Evolutionary conservation across 1,140 invertebrate genomes (phyloP), one percentile per base, ranked within the genome.

Genomic region (Bombus haemorrhoidalis): DNA sequence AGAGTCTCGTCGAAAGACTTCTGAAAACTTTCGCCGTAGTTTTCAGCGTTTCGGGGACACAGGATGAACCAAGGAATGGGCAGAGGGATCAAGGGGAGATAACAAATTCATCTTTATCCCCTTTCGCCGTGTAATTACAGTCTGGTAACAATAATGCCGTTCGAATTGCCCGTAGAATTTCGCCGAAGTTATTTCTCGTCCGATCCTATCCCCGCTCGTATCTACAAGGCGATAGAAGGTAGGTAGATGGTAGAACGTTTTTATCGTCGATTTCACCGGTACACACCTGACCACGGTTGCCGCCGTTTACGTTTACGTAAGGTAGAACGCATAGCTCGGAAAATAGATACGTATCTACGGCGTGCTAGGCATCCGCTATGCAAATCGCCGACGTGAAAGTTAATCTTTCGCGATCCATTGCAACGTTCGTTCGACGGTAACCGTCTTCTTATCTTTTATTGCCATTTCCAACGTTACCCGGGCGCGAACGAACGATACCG

Each of bases 361-460:
- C n/a, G 71, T 41, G n/a, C 41, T 32, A 72, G 74, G 39, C n/a
- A 84, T 78, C 66, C 37, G 32, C 77, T 41, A 80, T 85, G 84
- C 84, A 75, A 81, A 85, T 85, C 78, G 72, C 22, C 34, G n/a
- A 81, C 39, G 83, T 73, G 84, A 85, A 81, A 85, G 84, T 85
- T 81, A 85, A 85, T 85, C 84, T 81, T 81, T 81, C 37, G 74
- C 84, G 71, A 81, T 74, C 84, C 79, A 69, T 75, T 69, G 84
- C 59, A 68, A 69, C 78, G 64, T 74, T 41, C 59, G 43, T 62
- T 59, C 57, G 57, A 43, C 72, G 32, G 37, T 69, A 43, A 59
- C 39, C 28, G 57, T 59, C 77, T 72, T 72, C 83, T 85, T 85
- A 85, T 85, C 83, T 83, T 77, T 76, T 43, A 86, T 72, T 73